A percentile compares a stretch with the other conserved stretches of the same genome.
Evolutionary conservation across 2,113 vertebrate genomes (phyloP).

Genomic region (Chaetura pelagica): DNA sequence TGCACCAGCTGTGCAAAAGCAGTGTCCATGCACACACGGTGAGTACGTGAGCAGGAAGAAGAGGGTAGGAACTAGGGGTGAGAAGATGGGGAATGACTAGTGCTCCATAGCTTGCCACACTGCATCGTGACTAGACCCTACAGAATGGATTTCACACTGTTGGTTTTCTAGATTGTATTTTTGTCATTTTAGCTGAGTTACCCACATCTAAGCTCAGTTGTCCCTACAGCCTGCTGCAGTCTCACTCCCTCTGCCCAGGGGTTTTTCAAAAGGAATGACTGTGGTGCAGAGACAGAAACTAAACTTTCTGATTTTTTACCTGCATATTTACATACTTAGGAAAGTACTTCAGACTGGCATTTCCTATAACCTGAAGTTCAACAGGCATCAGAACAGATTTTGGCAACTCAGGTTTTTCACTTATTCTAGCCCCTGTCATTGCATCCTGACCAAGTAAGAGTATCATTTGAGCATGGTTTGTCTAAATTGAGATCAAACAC

Average conservation of each 20-base stretch:
- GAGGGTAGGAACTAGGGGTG: background rate
- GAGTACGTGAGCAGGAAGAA: background rate
- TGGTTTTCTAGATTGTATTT: background rate
- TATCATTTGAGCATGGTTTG: background rate
- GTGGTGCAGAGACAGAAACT: background rate
- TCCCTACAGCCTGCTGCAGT: background rate
- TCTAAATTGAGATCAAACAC: background rate
- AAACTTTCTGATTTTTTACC: background rate
- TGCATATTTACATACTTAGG: background rate
- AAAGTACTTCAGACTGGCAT: background rate
- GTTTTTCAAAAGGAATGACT: background rate
- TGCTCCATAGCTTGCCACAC: background rate
- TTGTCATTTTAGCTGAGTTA: background rate
- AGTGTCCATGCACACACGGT: background rate
- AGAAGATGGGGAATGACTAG: background rate
- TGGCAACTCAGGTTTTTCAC: background rate
- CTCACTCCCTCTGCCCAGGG: background rate
- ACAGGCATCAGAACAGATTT: background rate
- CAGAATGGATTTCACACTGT: background rate
- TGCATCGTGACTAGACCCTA: background rate
- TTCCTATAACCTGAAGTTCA: background rate
- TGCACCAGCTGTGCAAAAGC: accelerated
- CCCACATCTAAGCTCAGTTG: background rate
- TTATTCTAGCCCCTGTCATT: background rate
- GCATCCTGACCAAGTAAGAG: background rate